Evolutionary conservation across 2,888 invertebrate genomes (phyloP), one percentile per base, ranked within the genome.

Genomic region (Teinopalpus imperialis): DNA sequence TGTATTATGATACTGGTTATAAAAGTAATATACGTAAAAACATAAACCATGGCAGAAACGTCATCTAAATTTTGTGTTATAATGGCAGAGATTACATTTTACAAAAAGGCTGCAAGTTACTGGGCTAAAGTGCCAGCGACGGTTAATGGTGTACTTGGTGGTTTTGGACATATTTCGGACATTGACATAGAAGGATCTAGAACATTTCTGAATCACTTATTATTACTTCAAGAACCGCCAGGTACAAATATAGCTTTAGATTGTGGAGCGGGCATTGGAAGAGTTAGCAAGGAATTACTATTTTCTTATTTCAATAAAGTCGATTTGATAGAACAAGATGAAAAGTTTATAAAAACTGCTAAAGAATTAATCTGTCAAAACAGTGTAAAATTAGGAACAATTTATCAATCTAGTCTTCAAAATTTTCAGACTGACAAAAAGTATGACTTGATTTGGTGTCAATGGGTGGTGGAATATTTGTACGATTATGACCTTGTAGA

Each of bases 241-340:
- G 91, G 85, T 0, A 91, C 82, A 39, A 77, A 85, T 31, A 81
- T 91, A 49, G 98, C 96, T 1, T 81, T 98, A 4, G 99, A 99
- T 70, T 99, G 99, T 78, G 99, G 99, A 2, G 96, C 98, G 8
- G 99, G 99, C 1, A 99, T 99, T 59, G 99, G 99, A 0, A 90
- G 99, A 59, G 94, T 99, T 26, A 94, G 96, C 1, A 97, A 97
- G 71, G 90, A 95, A 51, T 59, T 99, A 6, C 85, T 99, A 10
- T 86, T 94, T 41, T 93, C 94, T 29, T 79, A 93, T 54, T 99
- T 98, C 78, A 89, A 93, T 6, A 92, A 88, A 48, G 95, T 98
- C 0, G 98, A 98, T 86, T 87, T 98, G 66, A 95, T 98, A 0
- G 98, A 98, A 75, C 97, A 97, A 70, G 96, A 97, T 79, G 89